These are phyloP conservation scores for Andrena haemorrhoa DNA, from an alignment of 2,888 invertebrate species.

Conservation along the genomic window DNA sequence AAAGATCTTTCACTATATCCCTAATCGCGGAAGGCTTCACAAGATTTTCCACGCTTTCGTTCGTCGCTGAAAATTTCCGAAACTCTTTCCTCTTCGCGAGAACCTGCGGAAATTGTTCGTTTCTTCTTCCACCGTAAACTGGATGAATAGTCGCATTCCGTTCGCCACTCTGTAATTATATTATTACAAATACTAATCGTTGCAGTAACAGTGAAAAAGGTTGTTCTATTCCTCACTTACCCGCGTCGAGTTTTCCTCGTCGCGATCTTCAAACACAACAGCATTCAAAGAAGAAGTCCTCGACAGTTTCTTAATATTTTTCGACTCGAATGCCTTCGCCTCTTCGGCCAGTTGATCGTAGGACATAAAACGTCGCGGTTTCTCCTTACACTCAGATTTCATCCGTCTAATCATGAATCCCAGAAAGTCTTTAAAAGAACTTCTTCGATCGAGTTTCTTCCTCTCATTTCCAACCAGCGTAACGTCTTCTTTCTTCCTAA, in stretches of 20 bases:
- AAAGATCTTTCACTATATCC: slow-evolving; percentile 38
- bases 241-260: neutral
- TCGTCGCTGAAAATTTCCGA: neutral
- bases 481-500: neutral
- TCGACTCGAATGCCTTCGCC: neutral
- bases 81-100: slow-evolving; percentile 8
- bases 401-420: slow-evolving; percentile 59
- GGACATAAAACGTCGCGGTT: slow-evolving; percentile 27
- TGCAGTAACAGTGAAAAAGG: neutral
- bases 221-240: neutral
- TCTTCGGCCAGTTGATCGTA: slow-evolving; percentile 31
- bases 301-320: slow-evolving; percentile 13
- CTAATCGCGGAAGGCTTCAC: slow-evolving; percentile 51
- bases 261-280: neutral
- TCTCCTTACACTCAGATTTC: slow-evolving; percentile 21
- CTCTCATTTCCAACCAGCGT: neutral
- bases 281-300: slow-evolving; percentile 17
- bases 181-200: neutral
- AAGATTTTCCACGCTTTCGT: slow-evolving; percentile 6
- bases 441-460: slow-evolving; percentile 16
- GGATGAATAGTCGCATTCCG: slow-evolving; percentile 63
- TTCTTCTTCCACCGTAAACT: slow-evolving; percentile 45
- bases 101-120: neutral
- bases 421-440: slow-evolving; percentile 63
- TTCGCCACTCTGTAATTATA: slow-evolving; percentile 19